These are phyloP conservation scores for Drosophila mercatorum DNA, from an alignment of 2,888 invertebrate species.

Conservation along the genomic window DNA sequence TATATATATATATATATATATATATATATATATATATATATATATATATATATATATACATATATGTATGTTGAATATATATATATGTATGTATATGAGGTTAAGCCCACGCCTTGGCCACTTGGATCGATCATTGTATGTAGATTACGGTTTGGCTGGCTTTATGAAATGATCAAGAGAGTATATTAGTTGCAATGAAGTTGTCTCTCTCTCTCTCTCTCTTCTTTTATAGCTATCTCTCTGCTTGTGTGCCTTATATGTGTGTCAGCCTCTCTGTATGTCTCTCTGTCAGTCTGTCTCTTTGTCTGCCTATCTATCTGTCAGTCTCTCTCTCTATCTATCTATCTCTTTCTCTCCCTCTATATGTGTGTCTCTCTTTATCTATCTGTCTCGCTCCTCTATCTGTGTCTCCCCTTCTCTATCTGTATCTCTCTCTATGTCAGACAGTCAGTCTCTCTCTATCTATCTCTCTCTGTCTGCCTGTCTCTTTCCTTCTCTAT, in stretches of 20 bases:
- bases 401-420: not conserved
- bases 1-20: too few species aligned
- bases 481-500: not conserved
- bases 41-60: too few species aligned
- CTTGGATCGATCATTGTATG: conserved; percentile 54
- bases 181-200: not conserved
- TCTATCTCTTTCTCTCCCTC: not conserved
- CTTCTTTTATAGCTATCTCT: too few species aligned
- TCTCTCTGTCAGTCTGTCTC: not conserved
- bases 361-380: not conserved
- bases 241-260: not conserved
- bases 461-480: too few species aligned
- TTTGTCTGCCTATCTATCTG: not conserved
- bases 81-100: conserved; percentile 10
- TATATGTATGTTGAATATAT: conserved; percentile 12
- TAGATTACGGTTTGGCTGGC: conserved; percentile 48
- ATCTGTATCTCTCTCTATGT: not conserved
- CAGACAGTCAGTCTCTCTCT: not conserved
- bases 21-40: too few species aligned
- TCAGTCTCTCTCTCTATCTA: not conserved
- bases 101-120: conserved; percentile 56
- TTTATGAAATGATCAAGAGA: not conserved
- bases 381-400: not conserved
- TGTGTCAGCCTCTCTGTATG: not conserved
- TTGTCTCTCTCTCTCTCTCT: too few species aligned